phyloP scores from a whole-genome alignment of 2,113 vertebrate genomes.

The Python bivittatus region DNA sequence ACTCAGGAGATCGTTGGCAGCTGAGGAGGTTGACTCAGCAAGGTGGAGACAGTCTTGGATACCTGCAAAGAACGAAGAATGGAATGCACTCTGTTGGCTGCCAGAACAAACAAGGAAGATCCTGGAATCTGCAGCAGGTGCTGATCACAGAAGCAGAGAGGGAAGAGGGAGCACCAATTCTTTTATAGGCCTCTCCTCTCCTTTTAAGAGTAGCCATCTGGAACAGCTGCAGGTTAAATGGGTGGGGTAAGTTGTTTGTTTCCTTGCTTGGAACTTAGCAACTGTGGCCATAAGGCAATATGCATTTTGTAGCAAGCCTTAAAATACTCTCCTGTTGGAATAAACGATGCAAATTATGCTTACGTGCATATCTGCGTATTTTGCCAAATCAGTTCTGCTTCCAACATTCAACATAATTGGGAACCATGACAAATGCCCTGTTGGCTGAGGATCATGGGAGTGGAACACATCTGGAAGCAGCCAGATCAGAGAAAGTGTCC shows the following conservation, averaged over 20 bases:
- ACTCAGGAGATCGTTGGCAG: background rate
- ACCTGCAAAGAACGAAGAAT: background rate
- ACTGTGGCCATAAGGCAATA: background rate
- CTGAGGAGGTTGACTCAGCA: background rate
- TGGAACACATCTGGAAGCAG: background rate
- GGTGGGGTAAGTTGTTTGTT: background rate
- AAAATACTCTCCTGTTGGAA: background rate
- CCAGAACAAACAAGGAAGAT: background rate
- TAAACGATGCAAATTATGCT: background rate
- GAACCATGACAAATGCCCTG: background rate
- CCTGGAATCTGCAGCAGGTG: background rate
- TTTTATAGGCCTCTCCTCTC: background rate
- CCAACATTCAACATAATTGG: background rate
- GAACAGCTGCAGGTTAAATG: background rate
- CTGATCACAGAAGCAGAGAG: background rate
- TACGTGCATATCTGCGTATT: background rate
- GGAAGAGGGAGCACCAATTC: background rate
- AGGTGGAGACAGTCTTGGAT: background rate
- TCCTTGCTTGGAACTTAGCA: background rate
- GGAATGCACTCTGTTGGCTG: background rate
- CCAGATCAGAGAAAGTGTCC: background rate
- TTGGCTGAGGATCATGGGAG: background rate
- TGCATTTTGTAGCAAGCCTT: background rate
- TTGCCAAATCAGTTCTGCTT: background rate
- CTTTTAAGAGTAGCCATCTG: background rate